Base-by-base conservation (phyloP, 1,140 invertebrate genomes). In the Mycetomoellerius zeteki region DNA sequence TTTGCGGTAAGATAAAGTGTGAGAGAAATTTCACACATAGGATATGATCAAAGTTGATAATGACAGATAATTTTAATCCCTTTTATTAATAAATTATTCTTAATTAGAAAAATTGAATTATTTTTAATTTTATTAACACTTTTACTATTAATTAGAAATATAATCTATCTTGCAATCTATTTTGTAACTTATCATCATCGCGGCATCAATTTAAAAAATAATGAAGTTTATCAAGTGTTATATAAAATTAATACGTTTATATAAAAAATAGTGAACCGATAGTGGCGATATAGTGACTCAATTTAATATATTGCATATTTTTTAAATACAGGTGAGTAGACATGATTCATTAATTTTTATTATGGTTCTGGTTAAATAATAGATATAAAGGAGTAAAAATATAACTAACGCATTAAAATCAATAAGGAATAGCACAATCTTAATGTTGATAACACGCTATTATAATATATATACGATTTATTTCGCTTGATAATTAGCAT, bases 301-400 rank as follows among this genome's bases (percentile, higher is more conserved):
- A 37, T 37, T 65, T 65, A 8, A 50, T 67, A 67, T 43, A 16
- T 24, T 1, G 5, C 0, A 19, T 37, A 37, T 3, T 1, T 21
- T 69, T 65, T 69, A 16, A 47, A 47, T 24, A 43, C 37, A 69
- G 65, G 65, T 69, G 14, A 69, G 65, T 67, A 6, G 21, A n/a
- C n/a, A n/a, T n/a, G n/a, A 50, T 69, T 24, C 0, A 47, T 50
- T 50, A 50, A 16, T 69, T 50, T 16, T 62, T 62, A 6, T n/a
- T 65, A 62, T 16, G 12, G n/a, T 43, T 67, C n/a, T 12, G 14
- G n/a, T 37, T 21, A 67, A 67, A 43, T 67, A 27, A 30, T 27
- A 62, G 24, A 30, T 30, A 12, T 62, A 43, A 8, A 69, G 12
- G 21, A 47, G 12, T 4, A 65, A 47, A 69, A 24, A 47, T 65